phyloP scores from a whole-genome alignment of 1,140 invertebrate genomes.

The Drosophila biarmipes region DNA sequence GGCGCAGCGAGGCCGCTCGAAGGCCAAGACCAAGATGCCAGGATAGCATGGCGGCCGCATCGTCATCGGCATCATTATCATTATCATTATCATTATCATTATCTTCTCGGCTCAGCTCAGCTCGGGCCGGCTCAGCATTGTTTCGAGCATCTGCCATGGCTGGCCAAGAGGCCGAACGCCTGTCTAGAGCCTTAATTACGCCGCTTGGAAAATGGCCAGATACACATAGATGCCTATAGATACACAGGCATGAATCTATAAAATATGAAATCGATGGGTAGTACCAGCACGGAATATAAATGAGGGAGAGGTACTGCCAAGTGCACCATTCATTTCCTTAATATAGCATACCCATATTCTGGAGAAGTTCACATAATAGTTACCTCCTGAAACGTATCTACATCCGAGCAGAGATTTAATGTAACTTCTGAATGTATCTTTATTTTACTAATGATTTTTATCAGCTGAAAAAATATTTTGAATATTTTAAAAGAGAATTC shows the following conservation, averaged over 20 bases:
- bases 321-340: too few relatives aligned
- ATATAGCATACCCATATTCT: too few relatives aligned
- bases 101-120: constrained; percentile 1
- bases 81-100: constrained; percentile 6
- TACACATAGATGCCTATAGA: constrained; percentile 7
- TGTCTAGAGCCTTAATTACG: constrained; percentile 29
- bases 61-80: constrained; percentile 40
- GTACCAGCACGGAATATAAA: neutral
- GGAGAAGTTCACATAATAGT: too few relatives aligned
- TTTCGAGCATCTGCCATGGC: constrained; percentile 63
- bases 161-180: constrained; percentile 21
- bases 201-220: constrained; percentile 45
- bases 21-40: constrained; percentile 29
- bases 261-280: neutral
- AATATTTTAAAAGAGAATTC: too few relatives aligned
- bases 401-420: too few relatives aligned
- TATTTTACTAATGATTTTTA: too few relatives aligned
- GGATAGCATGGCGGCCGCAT: constrained; percentile 68
- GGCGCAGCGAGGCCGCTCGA: neutral
- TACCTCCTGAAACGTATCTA: too few relatives aligned
- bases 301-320: too few relatives aligned
- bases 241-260: neutral
- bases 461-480: too few relatives aligned
- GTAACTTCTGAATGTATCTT: too few relatives aligned
- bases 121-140: constrained; percentile 13